Base-by-base conservation (phyloP, 2,797 vertebrate genomes). In the Gastrophryne carolinensis region DNA sequence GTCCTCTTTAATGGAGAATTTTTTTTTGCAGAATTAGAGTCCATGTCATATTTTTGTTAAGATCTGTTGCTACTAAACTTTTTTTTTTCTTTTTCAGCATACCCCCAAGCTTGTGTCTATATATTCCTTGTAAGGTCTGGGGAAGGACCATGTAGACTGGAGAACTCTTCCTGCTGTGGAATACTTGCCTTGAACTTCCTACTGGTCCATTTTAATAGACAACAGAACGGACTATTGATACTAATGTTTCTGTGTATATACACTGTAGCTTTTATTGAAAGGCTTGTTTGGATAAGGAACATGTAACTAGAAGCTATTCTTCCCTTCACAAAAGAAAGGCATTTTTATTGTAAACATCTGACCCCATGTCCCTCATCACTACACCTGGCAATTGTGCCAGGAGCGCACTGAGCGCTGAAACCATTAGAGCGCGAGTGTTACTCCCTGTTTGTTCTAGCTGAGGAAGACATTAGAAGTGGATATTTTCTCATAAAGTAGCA, bases 341-440 rank as follows among this genome's bases (percentile, higher is more conserved):
- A 65, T 72, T 77, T 68, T 64, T 77, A 77, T 77, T 49, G 52
- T 58, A 57, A 64, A 64, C 67, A 77, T 47, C 58, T 71, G 58
- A 65, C 60, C 75, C 52, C 67, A 58, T 23, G 49, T 64, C 60
- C 58, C 67, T 72, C 60, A 50, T 21, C 67, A 64, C 58, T 71
- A 64, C 75, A 77, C 75, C 75, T 77, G 73, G 75, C 44, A 52
- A 56, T 72, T 72, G 75, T 52, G 47, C 53, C 61, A 56, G 68
- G 50, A 49, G 21, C 50, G 41, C 39, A 35, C n/a, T 37, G 63
- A 75, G 53, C 50, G 34, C 26, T 62, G 57, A 53, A 47, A 56
- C 49, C 50, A 76, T 76, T 69, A 63, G 37, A 23, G 64, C 47
- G 57, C 63, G 47, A 69, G 57, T 60, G 34, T 69, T 56, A 60